These are phyloP conservation scores for Beris morrisii DNA, from an alignment of 2,888 invertebrate genomes.

Conservation along the genomic window DNA sequence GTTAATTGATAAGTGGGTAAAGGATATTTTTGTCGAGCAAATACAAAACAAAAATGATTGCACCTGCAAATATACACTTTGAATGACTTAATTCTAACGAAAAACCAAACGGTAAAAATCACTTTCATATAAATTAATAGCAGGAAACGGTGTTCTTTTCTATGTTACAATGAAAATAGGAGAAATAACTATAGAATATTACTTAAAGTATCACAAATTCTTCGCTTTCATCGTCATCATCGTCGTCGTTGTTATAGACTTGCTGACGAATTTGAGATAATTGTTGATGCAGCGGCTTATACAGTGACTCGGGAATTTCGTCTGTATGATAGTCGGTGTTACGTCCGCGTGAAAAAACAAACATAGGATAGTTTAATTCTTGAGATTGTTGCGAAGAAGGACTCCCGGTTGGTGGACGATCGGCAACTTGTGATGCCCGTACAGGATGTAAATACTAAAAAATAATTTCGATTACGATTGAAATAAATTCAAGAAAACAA, in stretches of 20 bases:
- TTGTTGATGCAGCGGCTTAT: constrained; percentile 61
- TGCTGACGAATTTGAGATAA: constrained; percentile 61
- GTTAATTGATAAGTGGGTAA: no score
- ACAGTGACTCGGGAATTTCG: constrained; percentile 54
- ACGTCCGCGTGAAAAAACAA: constrained; percentile 76
- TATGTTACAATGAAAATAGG: not conserved
- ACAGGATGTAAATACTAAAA: constrained; percentile 60
- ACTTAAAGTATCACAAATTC: constrained; percentile 70
- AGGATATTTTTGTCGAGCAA: no score
- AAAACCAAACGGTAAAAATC: not conserved
- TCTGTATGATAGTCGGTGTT: constrained; percentile 58
- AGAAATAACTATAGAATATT: not conserved
- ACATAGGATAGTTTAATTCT: constrained; percentile 75
- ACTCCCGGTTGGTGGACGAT: constrained; percentile 8
- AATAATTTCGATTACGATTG: constrained; percentile 1
- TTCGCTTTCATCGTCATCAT: constrained; percentile 70
- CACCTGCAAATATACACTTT: constrained; percentile 26
- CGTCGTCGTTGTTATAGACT: constrained; percentile 61
- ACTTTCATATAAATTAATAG: not conserved
- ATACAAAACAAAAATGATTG: constrained; percentile 6
- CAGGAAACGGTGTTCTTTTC: no score
- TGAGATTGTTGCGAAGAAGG: constrained; percentile 14
- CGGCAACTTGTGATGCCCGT: constrained; percentile 27
- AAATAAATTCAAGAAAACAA: not conserved
- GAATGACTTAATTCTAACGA: not conserved